Base-by-base conservation (phyloP, 2,888 invertebrate genomes). In the Hipparchia sbordonii region DNA sequence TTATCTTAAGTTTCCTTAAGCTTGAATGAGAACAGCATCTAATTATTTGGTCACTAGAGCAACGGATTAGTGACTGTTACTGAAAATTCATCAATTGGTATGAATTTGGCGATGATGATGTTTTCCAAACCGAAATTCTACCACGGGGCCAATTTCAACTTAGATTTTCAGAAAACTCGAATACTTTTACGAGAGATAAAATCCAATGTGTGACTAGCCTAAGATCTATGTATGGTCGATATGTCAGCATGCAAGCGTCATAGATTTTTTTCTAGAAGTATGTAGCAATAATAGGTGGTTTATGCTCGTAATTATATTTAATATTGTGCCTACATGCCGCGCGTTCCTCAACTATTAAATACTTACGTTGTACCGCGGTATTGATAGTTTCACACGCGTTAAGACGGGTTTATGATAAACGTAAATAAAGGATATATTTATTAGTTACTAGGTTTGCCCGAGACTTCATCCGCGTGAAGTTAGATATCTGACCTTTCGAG, bases 241-340 rank as follows among this genome's bases (percentile, higher is more conserved):
- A 68, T 67, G 46, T 57, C 67, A 57, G 67, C 23, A 0, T 12
- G 61, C 54, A 6, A 51, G 46, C 59, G 59, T n/a, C 51, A 68
- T 60, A 51, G 6, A 12, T n/a, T 67, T 62, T 70, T 62, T 69
- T 61, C 69, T 70, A 70, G 70, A 70, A 63, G 46, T 56, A 63
- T 70, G 62, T 63, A 54, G 69, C 12, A 61, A 46, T 70, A 70
- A 56, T 63, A 10, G 54, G n/a, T 33, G 51, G 13, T 70, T 56
- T 63, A 63, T 48, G 62, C 46, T 33, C 10, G 54, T 62, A 70
- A 70, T 70, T 63, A 70, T 56, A 46, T 56, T 63, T 70, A 70
- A 70, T 70, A 63, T 56, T 39, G 6, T n/a, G 13, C 60, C 54
- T 46, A 46, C 70, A 23, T 70, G 13, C 70, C 70, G 10, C 46